Conservation (phyloP, 2,797 vertebrate genomes). For the Fistularia tabacaria region DNA sequence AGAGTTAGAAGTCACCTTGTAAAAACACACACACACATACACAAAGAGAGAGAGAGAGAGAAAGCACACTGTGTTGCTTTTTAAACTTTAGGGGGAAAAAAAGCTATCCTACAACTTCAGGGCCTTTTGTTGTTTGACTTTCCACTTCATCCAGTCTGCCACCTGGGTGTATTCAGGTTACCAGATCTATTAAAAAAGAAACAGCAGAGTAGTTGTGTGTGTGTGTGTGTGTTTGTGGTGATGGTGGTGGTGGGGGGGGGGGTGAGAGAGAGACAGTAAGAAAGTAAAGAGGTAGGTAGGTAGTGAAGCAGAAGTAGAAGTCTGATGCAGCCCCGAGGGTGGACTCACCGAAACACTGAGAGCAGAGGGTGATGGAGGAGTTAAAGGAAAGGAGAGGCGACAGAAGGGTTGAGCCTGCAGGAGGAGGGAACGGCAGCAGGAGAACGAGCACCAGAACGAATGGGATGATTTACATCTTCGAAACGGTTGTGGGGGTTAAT, state of each 20-base stretch:
- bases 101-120: not conserved
- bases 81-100: not conserved
- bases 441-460: too few relatives aligned
- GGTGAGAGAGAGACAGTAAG: constrained; percentile 17
- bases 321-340: constrained; percentile 41
- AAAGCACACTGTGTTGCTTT: too few relatives aligned
- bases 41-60: too few relatives aligned
- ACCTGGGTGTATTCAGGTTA: constrained; percentile 26
- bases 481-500: too few relatives aligned
- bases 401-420: constrained; percentile 18
- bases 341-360: constrained; percentile 36
- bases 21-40: not conserved
- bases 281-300: constrained; percentile 24
- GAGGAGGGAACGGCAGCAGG: constrained; percentile 2
- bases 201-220: constrained; percentile 16
- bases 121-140: constrained; percentile 12
- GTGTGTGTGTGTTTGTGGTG: too few relatives aligned
- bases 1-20: not conserved
- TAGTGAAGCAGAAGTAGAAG: constrained; percentile 41
- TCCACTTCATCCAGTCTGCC: constrained; percentile 27
- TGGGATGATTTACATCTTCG: too few relatives aligned
- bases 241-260: not conserved
- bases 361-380: constrained; percentile 6
- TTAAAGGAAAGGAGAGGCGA: not conserved
- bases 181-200: constrained; percentile 45